Percentiles rank a stretch among this genome's conserved stretches.
These are phyloP conservation scores for Semicossyphus pulcher DNA, from an alignment of 2,113 vertebrate species.

Conservation along the genomic window DNA sequence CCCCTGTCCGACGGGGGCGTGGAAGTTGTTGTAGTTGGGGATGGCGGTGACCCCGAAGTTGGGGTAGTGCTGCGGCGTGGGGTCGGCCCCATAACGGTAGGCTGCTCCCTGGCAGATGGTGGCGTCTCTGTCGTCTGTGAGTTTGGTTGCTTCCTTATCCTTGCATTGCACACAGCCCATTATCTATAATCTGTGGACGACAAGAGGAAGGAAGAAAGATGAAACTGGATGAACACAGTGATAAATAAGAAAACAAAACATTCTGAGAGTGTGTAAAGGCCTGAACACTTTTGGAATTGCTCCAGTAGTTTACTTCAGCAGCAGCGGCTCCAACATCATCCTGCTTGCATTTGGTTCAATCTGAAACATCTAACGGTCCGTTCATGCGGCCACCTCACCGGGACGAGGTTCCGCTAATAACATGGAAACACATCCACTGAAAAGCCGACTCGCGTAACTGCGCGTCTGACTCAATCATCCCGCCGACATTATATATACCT, in stretches of 20 bases:
- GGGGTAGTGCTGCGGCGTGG: constrained; percentile 93
- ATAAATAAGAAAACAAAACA: not conserved
- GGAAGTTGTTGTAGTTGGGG: constrained; percentile 97
- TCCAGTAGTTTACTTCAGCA: no score
- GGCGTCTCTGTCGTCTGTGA: constrained; percentile 90
- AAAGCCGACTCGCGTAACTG: no score
- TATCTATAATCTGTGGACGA: constrained; percentile 89
- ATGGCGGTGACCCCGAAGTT: constrained; percentile 92
- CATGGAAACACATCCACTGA: no score
- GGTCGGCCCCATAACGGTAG: constrained; percentile 94
- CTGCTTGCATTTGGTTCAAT: no score
- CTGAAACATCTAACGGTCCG: no score
- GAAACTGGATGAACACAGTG: not conserved
- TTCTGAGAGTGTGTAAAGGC: no score
- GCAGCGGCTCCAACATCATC: no score
- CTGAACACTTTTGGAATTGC: no score
- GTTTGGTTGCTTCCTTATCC: constrained; percentile 97
- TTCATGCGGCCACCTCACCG: no score
- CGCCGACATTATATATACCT: no score
- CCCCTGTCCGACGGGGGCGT: constrained; percentile 88
- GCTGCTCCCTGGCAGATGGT: constrained; percentile 90
- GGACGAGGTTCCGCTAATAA: no score
- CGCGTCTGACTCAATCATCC: no score
- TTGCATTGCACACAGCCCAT: constrained; percentile 99
- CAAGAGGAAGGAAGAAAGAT: constrained; percentile 8